Evolutionary conservation across 2,888 invertebrate genomes (phyloP), one percentile per base, ranked within the genome.

Genomic region (Ditylenchus weischeri): DNA sequence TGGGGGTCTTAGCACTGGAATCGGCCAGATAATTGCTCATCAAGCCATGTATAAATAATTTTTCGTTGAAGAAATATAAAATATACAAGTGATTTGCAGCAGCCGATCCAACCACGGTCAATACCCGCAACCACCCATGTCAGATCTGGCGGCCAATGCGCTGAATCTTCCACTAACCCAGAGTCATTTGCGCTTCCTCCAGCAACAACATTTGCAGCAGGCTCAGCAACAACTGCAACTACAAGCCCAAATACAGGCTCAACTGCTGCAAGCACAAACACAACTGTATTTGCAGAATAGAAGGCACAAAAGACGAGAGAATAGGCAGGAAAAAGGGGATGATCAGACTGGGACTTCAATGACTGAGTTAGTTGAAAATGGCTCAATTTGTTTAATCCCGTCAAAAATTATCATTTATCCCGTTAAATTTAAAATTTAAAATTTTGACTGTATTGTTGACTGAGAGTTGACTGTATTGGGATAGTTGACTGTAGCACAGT

Each of bases 201-300:
- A 58, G 18, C 57, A 64, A 23, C 58, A 58, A 57, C 35, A 50
- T 18, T 48, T 58, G 13, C 38, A 59, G 43, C 64, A 58, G 23
- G 64, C 57, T 19, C 64, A 64, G 7, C 47, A 62, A 3, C 64
- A 64, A 36, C 36, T 58, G 13, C 58, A 64, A 19, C 57, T 64
- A 0, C 64, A 64, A 11, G 58, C 54, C 15, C 15, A 29, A 29
- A 57, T 63, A 19, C 64, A 64, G 58, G 48, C 47, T 13, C 64
- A 64, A 64, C 35, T 59, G 57, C 21, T 64, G 57, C 64, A 64
- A 13, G 58, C 50, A 15, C 64, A 64, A n/a, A 23, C 51, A 23
- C 29, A 50, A 29, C 50, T 23, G 38, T 49, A 64, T 29, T 49
- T 54, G n/a, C 66, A 49, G 47, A 13, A 18, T 29, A 47, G 47